Conservation (phyloP, 2,888 invertebrate genomes). For the Adelognathus sp. region DNA sequence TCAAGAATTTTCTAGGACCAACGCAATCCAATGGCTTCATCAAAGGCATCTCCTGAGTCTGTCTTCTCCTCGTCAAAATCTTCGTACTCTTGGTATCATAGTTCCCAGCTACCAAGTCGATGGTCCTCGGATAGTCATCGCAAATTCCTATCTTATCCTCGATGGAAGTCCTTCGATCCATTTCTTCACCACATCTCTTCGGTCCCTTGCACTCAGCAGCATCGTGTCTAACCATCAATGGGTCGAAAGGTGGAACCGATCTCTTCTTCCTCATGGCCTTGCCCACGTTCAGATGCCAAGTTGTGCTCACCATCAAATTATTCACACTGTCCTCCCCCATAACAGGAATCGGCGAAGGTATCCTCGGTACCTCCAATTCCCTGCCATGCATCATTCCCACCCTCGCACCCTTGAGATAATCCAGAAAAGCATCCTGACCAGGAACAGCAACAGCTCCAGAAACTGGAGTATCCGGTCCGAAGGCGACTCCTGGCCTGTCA, state of each 20-base stretch:
- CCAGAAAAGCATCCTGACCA: constrained; percentile 66
- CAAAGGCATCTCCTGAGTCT: constrained; percentile 27
- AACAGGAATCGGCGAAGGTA: constrained; percentile 47
- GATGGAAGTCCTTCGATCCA: constrained; percentile 50
- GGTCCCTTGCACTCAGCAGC: constrained; percentile 45
- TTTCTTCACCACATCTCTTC: not conserved
- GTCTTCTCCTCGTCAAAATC: constrained; percentile 41
- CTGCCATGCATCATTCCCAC: constrained; percentile 60
- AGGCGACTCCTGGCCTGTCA: constrained; percentile 63
- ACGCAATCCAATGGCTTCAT: constrained; percentile 61
- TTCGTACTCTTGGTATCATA: constrained; percentile 33
- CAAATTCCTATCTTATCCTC: constrained; percentile 58
- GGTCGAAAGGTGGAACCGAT: constrained; percentile 52
- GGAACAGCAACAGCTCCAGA: constrained; percentile 65
- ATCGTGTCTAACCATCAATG: constrained; percentile 32
- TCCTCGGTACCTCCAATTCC: constrained; percentile 64
- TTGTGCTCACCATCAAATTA: constrained; percentile 67
- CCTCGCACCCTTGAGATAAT: constrained; percentile 64
- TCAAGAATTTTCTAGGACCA: constrained; percentile 63
- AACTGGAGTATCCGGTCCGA: constrained; percentile 46
- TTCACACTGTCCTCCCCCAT: constrained; percentile 60
- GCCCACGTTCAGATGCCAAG: constrained; percentile 71
- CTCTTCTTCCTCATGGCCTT: constrained; percentile 59
- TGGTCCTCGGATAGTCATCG: constrained; percentile 68
- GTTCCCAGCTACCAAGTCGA: constrained; percentile 66